Conservation (phyloP, 2,113 vertebrate species). For the Grus americana region DNA sequence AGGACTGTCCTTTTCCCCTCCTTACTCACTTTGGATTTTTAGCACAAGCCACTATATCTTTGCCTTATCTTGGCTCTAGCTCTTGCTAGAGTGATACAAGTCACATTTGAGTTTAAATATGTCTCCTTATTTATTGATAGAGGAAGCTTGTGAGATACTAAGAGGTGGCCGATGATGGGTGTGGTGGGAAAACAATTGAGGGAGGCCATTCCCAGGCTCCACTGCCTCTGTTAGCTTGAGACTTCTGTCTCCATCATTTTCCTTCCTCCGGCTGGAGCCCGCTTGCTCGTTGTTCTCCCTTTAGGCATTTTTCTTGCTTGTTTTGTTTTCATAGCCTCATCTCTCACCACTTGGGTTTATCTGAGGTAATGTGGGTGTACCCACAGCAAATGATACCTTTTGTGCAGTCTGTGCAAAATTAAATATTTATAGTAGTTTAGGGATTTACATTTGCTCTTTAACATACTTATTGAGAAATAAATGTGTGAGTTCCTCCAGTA, state of each 20-base stretch:
- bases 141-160: slow-evolving; percentile 12
- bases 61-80: background rate
- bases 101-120: background rate
- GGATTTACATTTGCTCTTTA: slow-evolving; percentile 10
- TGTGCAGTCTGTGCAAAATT: background rate
- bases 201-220: background rate
- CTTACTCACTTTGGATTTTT: background rate
- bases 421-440: slow-evolving; percentile 15
- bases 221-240: background rate
- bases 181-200: slow-evolving; percentile 22
- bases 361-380: slow-evolving; percentile 5
- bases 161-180: background rate
- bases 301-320: background rate
- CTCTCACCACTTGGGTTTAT: background rate
- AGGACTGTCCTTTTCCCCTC: background rate
- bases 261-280: slow-evolving; percentile 5
- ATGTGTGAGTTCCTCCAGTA: background rate
- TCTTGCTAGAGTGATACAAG: background rate
- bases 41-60: background rate
- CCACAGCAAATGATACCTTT: background rate
- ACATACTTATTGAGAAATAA: slow-evolving; percentile 1
- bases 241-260: background rate
- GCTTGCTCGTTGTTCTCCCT: background rate
- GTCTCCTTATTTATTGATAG: background rate
- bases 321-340: background rate